A percentile compares a stretch with the other conserved stretches of the same genome.
These are phyloP conservation scores for Dromas ardeola DNA, from an alignment of 2,113 vertebrate genomes.

Conservation along the genomic window DNA sequence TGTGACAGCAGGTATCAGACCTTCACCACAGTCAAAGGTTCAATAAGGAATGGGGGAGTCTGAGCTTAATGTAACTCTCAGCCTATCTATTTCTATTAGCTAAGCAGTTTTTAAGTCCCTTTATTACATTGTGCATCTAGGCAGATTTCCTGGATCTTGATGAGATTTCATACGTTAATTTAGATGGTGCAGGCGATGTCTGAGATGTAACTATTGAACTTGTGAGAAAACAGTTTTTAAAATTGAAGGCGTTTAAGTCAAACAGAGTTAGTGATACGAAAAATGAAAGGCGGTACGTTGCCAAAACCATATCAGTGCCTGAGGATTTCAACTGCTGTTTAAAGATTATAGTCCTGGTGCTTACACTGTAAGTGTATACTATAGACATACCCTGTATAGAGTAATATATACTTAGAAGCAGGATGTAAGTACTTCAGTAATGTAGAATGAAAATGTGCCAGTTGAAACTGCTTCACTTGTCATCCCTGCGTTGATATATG, in stretches of 20 bases:
- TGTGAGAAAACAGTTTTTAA: neutral
- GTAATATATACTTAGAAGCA: neutral
- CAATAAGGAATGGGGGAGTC: neutral
- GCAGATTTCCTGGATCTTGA: neutral
- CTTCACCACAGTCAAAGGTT: neutral
- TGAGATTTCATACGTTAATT: neutral
- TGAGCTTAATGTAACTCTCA: neutral
- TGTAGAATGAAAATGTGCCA: slow-evolving; percentile 8
- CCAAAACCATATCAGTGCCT: neutral
- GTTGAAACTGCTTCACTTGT: slow-evolving; percentile 24
- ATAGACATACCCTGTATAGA: neutral
- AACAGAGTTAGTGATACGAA: neutral
- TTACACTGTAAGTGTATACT: neutral
- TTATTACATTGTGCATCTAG: neutral
- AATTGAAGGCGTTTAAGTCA: slow-evolving; percentile 21
- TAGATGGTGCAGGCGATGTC: neutral
- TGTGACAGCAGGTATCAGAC: neutral
- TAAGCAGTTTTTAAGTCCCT: neutral
- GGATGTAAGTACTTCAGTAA: neutral
- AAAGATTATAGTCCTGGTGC: neutral
- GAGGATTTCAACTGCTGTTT: neutral
- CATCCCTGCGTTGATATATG: neutral
- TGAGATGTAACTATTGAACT: neutral
- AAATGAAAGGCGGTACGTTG: slow-evolving; percentile 21
- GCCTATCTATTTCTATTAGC: neutral